Base-by-base conservation (phyloP, 2,797 vertebrate genomes). In the Anguilla marmorata region DNA sequence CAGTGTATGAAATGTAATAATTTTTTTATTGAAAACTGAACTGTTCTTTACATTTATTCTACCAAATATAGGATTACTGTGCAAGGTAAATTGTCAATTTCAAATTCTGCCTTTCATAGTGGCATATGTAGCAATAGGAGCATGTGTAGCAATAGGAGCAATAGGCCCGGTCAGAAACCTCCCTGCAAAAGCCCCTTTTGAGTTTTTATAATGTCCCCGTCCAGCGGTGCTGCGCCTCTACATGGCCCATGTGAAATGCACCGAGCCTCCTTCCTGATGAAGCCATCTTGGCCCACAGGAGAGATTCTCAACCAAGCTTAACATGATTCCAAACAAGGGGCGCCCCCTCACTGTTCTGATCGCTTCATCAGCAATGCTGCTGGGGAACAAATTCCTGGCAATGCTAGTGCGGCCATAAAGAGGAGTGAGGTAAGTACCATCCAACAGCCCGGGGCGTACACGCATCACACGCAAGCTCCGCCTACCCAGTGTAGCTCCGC, bases 201-300 rank as follows among this genome's bases (percentile, higher is more conserved):
- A 21, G 45, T 24, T 14, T 41, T 82, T 11, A n/a, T 85, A 63
- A 85, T 54, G 82, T 84, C 27, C 48, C 58, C 84, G 60, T 52
- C 87, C 50, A 14, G 82, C 16, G 19, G 74, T 37, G 74, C 37
- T 41, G 19, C 0, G 63, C 19, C n/a, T 85, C 27, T n/a, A 30
- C 30, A 69, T 60, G 69, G 83, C 27, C 87, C 2, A 30, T 69
- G 66, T 27, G 83, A 85, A 88, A 56, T 58, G 60, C 63, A 41
- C 50, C 74, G 66, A 79, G 83, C 84, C 37, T 80, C 74, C 52
- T 52, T 19, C 30, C 54, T 52, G 74, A 88, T 85, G 66, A 66
- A 85, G 87, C 87, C 84, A 84, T 66, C 87, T 58, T 50, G 33
- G 41, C 87, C 37, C 83, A 88, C 87, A 85, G 82, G 80, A 88